Percentiles rank a stretch among this genome's conserved stretches.
phyloP scores from a whole-genome alignment of 2,797 vertebrate genomes.

The Malurus splendens region DNA sequence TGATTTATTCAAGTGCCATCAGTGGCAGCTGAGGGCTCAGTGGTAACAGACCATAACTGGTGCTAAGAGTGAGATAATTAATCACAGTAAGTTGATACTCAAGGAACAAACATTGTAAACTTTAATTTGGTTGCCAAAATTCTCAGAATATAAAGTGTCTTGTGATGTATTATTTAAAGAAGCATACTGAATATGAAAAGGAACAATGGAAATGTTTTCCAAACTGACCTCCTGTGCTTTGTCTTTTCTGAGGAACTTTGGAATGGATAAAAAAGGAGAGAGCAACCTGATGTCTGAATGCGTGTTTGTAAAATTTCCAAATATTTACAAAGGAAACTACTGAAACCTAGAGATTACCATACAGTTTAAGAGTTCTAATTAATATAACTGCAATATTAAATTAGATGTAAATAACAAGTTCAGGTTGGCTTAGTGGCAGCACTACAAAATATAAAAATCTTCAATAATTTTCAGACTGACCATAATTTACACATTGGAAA shows the following conservation, averaged over 20 bases:
- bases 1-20: constrained; percentile 10
- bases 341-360: constrained; percentile 17
- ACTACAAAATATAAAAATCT: not conserved
- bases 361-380: constrained; percentile 19
- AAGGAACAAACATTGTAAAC: not conserved
- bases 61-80: constrained; percentile 2
- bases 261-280: not conserved
- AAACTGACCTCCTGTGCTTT: not conserved
- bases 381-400: not conserved
- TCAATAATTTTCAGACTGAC: not conserved
- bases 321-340: constrained; percentile 25
- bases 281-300: not conserved
- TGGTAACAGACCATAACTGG: not conserved
- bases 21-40: not conserved
- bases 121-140: constrained; percentile 16
- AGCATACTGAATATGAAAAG: not conserved
- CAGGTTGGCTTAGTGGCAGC: not conserved
- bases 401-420: not conserved
- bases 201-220: not conserved
- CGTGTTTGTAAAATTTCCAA: constrained; percentile 1
- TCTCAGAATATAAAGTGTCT: not conserved
- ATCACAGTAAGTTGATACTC: constrained; percentile 6
- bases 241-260: not conserved
- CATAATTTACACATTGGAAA: not conserved
- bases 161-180: constrained; percentile 37